Percentiles rank a stretch among this genome's conserved stretches.
Evolutionary conservation across 2,888 invertebrate genomes (phyloP).

Genomic region (Latheticus oryzae): DNA sequence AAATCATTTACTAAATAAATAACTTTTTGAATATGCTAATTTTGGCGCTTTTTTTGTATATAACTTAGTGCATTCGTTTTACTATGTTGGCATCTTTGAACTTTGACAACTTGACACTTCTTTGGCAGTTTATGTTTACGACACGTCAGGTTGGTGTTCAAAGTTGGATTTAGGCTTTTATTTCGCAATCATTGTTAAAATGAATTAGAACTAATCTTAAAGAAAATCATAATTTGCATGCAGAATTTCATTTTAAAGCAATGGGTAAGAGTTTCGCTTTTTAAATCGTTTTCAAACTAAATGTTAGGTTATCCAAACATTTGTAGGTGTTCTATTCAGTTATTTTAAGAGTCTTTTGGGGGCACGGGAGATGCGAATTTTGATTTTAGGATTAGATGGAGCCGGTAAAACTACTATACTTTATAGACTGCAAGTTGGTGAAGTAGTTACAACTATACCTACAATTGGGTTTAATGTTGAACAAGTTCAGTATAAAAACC

Average conservation of each 20-base stretch:
- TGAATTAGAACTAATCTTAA: slow-evolving; percentile 20
- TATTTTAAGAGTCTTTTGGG: slow-evolving; percentile 97
- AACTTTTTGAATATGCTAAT: too few relatives aligned
- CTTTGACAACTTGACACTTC: slow-evolving; percentile 26
- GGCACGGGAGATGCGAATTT: slow-evolving; percentile 96
- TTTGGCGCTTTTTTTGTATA: too few relatives aligned
- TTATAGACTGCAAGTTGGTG: slow-evolving; percentile 97
- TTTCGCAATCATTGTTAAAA: slow-evolving; percentile 22
- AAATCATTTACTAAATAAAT: too few relatives aligned
- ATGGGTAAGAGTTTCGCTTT: slow-evolving; percentile 32
- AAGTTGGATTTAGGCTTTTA: slow-evolving; percentile 22
- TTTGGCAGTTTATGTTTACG: slow-evolving; percentile 34
- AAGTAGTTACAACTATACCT: slow-evolving; percentile 98
- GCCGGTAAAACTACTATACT: slow-evolving; percentile 99
- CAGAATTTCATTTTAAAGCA: slow-evolving; percentile 16
- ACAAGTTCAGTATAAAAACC: slow-evolving; percentile 98
- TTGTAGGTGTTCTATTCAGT: slow-evolving; percentile 91
- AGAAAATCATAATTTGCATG: slow-evolving; percentile 11
- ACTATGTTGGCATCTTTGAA: slow-evolving; percentile 8
- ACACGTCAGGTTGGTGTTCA: slow-evolving; percentile 29
- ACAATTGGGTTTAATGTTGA: slow-evolving; percentile 99
- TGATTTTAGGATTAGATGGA: slow-evolving; percentile 97
- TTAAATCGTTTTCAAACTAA: not conserved
- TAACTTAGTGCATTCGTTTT: too few relatives aligned
- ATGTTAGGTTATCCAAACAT: slow-evolving; percentile 29